phyloP scores from a whole-genome alignment of 1,140 invertebrate species.

The Diabrotica undecimpunctata region DNA sequence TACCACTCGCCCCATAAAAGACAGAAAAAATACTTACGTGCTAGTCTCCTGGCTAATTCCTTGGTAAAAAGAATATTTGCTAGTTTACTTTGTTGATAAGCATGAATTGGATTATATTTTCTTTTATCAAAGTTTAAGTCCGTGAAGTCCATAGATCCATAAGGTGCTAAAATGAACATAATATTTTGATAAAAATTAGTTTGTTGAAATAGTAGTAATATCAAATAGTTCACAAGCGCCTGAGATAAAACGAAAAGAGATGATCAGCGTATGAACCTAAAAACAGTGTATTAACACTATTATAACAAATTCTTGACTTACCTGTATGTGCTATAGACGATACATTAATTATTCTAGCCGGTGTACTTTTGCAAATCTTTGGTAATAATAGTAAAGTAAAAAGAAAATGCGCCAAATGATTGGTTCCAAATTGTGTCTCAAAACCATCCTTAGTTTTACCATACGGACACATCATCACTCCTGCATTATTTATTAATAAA shows the following conservation, averaged over 20 bases:
- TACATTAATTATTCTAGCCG: slow-evolving; percentile 59
- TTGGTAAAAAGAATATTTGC: slow-evolving; percentile 71
- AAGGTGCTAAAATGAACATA: no score
- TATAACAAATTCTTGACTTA: slow-evolving; percentile 34
- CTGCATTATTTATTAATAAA: slow-evolving; percentile 80
- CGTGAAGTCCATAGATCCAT: slow-evolving; percentile 64
- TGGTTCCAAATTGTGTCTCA: slow-evolving; percentile 74
- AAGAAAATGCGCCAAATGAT: slow-evolving; percentile 82
- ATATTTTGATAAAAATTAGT: no score
- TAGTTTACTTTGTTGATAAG: slow-evolving; percentile 71
- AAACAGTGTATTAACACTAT: no score
- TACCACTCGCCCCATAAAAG: no score
- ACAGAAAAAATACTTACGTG: slow-evolving; percentile 51
- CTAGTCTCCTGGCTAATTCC: slow-evolving; percentile 57
- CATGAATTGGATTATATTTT: slow-evolving; percentile 55
- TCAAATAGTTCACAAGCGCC: no score
- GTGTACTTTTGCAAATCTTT: slow-evolving; percentile 50
- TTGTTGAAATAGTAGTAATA: no score
- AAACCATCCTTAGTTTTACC: slow-evolving; percentile 70
- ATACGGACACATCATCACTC: slow-evolving; percentile 68
- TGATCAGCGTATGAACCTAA: no score
- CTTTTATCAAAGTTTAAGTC: slow-evolving; percentile 65
- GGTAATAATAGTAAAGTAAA: slow-evolving; percentile 74
- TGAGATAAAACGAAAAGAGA: no score
- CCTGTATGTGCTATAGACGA: slow-evolving; percentile 57